phyloP scores from a whole-genome alignment of 2,797 vertebrate genomes.

The Ctenopoma kingsleyae region DNA sequence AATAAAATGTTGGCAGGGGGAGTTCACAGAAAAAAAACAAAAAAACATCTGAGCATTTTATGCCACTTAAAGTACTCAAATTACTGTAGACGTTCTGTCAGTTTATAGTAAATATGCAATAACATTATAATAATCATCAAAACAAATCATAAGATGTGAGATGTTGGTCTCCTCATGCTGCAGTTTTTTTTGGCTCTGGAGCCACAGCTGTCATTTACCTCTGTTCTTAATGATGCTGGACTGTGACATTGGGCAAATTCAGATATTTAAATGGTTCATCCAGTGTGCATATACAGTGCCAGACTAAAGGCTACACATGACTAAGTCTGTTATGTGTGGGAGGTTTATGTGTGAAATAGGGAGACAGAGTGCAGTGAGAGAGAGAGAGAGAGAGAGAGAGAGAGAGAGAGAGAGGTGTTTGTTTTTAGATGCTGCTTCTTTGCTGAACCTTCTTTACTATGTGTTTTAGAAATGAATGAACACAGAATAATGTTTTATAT shows the following conservation, averaged over 20 bases:
- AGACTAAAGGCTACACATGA: constrained; percentile 61
- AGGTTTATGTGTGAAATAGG: constrained; percentile 64
- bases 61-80: neutral
- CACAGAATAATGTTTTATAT: neutral
- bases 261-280: constrained; percentile 34
- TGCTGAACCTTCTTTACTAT: constrained; percentile 54
- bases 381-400: neutral
- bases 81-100: neutral
- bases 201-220: constrained; percentile 17
- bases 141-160: neutral
- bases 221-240: constrained; percentile 21
- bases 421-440: constrained; percentile 52
- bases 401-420: constrained; percentile 23
- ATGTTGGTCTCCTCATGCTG: neutral
- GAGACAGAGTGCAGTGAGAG: constrained; percentile 44
- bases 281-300: constrained; percentile 36
- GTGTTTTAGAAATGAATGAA: constrained; percentile 40
- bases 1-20: constrained; percentile 28
- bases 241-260: constrained; percentile 28
- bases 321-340: constrained; percentile 61
- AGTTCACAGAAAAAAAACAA: neutral
- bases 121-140: neutral
- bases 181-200: neutral
- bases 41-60: constrained; percentile 2
- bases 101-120: neutral